Base-by-base conservation (phyloP, 2,113 vertebrate genomes). In the Cyprinodon variegatus region DNA sequence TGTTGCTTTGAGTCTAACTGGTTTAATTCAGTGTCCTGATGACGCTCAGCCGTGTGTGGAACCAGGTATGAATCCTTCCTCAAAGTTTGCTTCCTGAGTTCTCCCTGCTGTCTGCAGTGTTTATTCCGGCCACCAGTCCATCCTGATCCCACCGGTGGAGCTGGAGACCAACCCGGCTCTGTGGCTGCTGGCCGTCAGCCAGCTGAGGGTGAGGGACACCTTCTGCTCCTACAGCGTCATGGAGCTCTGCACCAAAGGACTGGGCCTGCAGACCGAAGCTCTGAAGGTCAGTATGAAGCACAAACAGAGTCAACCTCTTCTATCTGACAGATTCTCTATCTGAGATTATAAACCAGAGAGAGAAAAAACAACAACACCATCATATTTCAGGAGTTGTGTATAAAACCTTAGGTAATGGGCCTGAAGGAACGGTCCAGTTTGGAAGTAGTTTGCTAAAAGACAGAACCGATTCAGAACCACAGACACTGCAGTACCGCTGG, bases 141-240 rank as follows among this genome's bases (percentile, higher is more conserved):
- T 99, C 90, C 91, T 99, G 91, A 99, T 99, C 86, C 97, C 98
- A 0, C 98, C 97, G 7, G 97, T 97, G 38, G 98, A 99, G 93
- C 91, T 99, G 93, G 98, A 99, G 91, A 95, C 95, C 87, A 99
- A 98, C 83, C 97, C 97, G 0, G 97, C 96, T 12, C 93, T 99
- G 88, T 99, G 98, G 98, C 97, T 99, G 71, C 95, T 98, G 76
- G 98, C 97, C 0, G 98, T 99, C 93, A 99, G 98, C 93, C 98
- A 99, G 94, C 97, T 98, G 93, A 95, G 96, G 93, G 98, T 99
- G 83, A 95, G 98, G 78, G 98, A 99, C 93, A 99, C 97, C 7
- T 99, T 99, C 91, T 99, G 98, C 76, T 99, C 98, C 75, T 99
- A 99, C 90, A 99, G 97, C 0, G 98, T 99, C 89, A 99, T 99